Conservation (phyloP, 1,140 invertebrate genomes). For the Colletes latitarsis region DNA sequence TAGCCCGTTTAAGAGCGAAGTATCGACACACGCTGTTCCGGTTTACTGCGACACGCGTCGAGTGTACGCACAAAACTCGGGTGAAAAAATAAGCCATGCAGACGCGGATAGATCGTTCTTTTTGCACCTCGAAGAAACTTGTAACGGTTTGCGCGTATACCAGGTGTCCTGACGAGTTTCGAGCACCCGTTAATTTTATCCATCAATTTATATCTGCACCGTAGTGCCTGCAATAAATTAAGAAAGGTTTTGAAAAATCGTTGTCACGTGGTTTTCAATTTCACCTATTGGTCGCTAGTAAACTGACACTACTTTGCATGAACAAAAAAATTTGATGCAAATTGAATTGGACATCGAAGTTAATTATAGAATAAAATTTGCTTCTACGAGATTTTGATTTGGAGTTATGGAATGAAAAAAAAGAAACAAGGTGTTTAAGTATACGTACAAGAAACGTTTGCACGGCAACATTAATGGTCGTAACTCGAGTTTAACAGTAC, state of each 20-base stretch:
- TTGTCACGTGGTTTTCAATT: too few species aligned
- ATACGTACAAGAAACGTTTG: slow-evolving; percentile 6
- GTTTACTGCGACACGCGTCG: too few species aligned
- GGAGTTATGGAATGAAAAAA: background rate
- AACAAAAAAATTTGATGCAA: too few species aligned
- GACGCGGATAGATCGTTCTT: slow-evolving; percentile 22
- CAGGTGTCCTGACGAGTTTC: background rate
- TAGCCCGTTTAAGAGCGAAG: background rate
- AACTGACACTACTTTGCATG: too few species aligned
- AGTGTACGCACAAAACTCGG: background rate
- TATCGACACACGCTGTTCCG: too few species aligned
- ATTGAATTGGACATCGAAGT: too few species aligned
- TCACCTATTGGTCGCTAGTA: too few species aligned
- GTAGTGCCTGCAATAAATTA: too few species aligned
- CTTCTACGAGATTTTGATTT: too few species aligned
- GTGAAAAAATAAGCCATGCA: background rate
- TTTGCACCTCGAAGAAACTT: slow-evolving; percentile 32
- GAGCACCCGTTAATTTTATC: background rate
- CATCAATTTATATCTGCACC: too few species aligned
- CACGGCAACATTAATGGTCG: slow-evolving; percentile 44
- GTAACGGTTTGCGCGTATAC: slow-evolving; percentile 52
- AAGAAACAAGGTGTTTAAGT: background rate
- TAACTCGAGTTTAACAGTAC: slow-evolving; percentile 47
- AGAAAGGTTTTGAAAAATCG: too few species aligned
- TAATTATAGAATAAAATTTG: too few species aligned